phyloP scores from a whole-genome alignment of 2,113 vertebrate species.

The Gopherus evgoodei region DNA sequence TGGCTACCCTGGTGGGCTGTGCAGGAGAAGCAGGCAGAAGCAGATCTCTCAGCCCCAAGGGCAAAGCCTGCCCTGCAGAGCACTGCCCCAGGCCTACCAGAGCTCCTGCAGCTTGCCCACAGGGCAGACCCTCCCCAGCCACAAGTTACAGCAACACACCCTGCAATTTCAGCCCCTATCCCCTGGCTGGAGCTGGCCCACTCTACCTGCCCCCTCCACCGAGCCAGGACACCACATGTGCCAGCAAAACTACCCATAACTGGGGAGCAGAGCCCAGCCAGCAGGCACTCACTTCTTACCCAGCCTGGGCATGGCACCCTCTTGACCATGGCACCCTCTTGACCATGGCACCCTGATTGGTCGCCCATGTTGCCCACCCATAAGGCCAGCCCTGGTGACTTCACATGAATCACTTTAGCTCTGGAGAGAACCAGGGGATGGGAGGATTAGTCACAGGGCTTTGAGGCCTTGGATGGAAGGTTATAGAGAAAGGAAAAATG shows the following conservation, averaged over 20 bases:
- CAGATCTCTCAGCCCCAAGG: background rate
- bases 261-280: no score
- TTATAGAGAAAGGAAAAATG: accelerated
- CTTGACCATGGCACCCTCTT: background rate
- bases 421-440: no score
- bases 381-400: no score
- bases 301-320: background rate
- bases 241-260: background rate
- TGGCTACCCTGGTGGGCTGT: background rate
- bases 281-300: background rate
- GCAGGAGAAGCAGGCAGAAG: background rate
- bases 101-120: background rate
- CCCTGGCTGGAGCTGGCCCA: no score
- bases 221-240: background rate
- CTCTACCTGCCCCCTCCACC: background rate
- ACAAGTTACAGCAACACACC: background rate
- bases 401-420: no score
- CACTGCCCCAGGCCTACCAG: no score
- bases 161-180: background rate
- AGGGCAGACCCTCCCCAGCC: background rate
- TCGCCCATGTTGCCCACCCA: no score
- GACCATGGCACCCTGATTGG: background rate
- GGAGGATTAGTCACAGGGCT: no score
- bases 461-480: background rate
- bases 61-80: background rate